Base-by-base conservation (phyloP, 2,797 vertebrate genomes). In the Adelosebastes latens region DNA sequence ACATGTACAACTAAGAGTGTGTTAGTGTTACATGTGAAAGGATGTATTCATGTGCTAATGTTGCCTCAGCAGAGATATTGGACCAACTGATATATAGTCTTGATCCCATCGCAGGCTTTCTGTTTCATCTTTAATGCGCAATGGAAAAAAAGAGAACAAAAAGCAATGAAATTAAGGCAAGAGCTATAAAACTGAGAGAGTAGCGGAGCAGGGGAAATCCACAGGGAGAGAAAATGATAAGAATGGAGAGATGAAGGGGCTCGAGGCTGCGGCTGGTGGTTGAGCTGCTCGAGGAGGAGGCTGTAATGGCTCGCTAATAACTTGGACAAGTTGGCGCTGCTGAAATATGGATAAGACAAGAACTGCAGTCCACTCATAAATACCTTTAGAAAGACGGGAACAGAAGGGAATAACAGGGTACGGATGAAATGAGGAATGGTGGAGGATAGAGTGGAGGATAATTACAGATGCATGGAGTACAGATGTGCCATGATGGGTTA, bases 281-380 rank as follows among this genome's bases (percentile, higher is more conserved):
- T 75, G 58, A 29, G 25, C 39, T 34, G 72, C 64, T 74, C 4
- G 1, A 59, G 49, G 60, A 81, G 62, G 63, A 72, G 24, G 67
- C 66, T 64, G 12, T 81, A 84, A 88, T 89, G 71, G 67, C 39
- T 29, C 42, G 22, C 64, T 88, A 77, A 88, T 77, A 89, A 78
- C 42, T 65, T 67, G 27, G 68, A 87, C 83, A 84, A 70, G 79
- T 79, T 62, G 72, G 72, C 18, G 34, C 72, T 79, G 62, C 75
- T 90, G 73, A 85, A 85, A 90, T 81, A 90, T 82, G 77, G 68
- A 82, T 75, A 58, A 68, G 72, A 83, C 56, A 61, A 73, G 73
- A 83, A 58, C 46, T 42, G 49, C 64, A 60, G 31, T 53, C 42
- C 60, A 62, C 69, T 77, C 36, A 72, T 61, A 75, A 77, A 84